Evolutionary conservation across 2,113 vertebrate species (phyloP).

Genomic region (Sardina pilchardus): DNA sequence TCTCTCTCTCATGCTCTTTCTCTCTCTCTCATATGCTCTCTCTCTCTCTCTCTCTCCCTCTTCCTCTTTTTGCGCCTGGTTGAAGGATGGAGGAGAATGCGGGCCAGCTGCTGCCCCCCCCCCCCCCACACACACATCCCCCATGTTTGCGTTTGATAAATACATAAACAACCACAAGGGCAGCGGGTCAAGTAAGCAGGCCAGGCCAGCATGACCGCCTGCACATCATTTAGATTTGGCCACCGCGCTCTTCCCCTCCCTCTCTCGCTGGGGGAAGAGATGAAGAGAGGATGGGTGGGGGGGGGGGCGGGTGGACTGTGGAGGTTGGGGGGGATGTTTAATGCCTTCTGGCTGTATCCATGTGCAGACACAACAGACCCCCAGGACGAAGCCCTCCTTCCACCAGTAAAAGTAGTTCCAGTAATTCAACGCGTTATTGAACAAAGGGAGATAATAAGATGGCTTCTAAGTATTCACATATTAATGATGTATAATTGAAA

Average conservation of each 20-base stretch:
- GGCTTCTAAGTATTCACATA: neutral
- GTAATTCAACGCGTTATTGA: neutral
- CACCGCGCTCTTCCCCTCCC: neutral
- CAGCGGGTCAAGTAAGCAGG: constrained; percentile 24
- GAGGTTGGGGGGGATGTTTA: neutral
- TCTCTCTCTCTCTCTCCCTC: neutral
- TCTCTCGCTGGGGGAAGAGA: neutral
- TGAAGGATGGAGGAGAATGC: neutral
- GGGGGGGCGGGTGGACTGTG: constrained; percentile 17
- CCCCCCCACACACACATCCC: neutral
- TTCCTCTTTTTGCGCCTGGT: neutral
- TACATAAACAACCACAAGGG: constrained; percentile 33
- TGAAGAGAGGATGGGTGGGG: neutral
- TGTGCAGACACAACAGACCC: constrained; percentile 15
- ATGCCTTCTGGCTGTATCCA: neutral
- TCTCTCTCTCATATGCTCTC: neutral
- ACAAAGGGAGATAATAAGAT: neutral
- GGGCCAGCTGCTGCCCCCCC: neutral
- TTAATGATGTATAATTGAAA: neutral
- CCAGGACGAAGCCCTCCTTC: neutral
- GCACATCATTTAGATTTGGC: constrained; percentile 21
- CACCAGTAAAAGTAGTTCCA: neutral
- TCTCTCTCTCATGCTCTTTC: neutral
- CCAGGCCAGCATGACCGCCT: constrained; percentile 10
- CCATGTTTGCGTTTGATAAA: constrained; percentile 18